Conservation (phyloP, 2,113 vertebrate genomes). For the Strigops habroptila region DNA sequence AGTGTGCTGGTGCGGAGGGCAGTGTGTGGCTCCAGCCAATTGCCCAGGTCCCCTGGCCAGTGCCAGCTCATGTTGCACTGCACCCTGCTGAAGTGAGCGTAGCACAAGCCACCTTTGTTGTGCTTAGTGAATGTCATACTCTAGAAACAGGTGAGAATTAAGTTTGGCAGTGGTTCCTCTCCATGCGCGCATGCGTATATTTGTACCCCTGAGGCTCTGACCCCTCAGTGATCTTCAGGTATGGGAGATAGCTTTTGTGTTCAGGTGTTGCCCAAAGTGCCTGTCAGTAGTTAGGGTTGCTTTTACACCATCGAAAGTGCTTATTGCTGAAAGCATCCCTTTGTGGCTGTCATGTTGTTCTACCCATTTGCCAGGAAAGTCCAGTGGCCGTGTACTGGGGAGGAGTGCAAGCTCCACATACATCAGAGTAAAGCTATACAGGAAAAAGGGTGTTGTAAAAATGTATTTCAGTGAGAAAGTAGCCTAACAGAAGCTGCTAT, state of each 20-base stretch:
- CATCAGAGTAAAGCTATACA: background rate
- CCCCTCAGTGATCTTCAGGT: background rate
- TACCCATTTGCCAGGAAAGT: background rate
- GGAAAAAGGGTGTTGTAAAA: background rate
- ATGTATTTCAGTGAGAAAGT: background rate
- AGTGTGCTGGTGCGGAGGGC: background rate
- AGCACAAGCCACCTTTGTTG: background rate
- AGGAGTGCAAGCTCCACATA: background rate
- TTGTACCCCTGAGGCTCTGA: background rate
- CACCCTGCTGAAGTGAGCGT: background rate
- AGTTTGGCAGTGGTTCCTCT: background rate
- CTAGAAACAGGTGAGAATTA: background rate
- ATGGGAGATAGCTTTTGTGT: background rate
- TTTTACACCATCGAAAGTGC: background rate
- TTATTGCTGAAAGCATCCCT: background rate
- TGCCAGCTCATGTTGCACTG: accelerated
- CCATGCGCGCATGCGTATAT: background rate
- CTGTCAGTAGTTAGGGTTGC: background rate
- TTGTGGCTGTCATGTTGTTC: background rate
- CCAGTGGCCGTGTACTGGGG: background rate
- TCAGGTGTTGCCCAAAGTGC: background rate
- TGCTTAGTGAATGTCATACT: background rate
- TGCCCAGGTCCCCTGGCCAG: background rate
- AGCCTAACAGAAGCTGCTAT: background rate
- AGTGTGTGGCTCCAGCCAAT: background rate